Conservation (phyloP, 2,113 vertebrate species). For the Phrynosoma platyrhinos region DNA sequence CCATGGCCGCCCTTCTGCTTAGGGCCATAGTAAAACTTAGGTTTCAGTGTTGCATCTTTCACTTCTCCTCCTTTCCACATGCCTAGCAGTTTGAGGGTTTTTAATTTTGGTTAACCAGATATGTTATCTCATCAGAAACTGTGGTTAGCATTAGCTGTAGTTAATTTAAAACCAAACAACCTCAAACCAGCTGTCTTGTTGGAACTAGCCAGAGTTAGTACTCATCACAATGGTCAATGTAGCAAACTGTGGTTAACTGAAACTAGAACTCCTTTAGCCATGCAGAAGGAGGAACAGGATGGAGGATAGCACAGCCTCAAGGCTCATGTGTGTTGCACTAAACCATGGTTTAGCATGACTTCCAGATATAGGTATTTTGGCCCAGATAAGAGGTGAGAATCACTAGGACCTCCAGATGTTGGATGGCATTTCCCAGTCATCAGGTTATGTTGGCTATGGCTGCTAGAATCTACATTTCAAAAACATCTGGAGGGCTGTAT, state of each 20-base stretch:
- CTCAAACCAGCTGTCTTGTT: background rate
- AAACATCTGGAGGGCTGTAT: too few relatives aligned
- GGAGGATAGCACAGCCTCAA: background rate
- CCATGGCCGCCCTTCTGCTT: too few relatives aligned
- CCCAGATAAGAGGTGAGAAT: too few relatives aligned
- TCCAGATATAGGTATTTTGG: too few relatives aligned
- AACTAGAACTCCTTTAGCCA: background rate
- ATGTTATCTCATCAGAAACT: background rate
- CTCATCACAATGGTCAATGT: background rate
- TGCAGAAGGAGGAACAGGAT: background rate
- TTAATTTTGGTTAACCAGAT: background rate
- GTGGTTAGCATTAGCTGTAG: background rate
- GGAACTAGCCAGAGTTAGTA: background rate
- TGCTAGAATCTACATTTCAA: too few relatives aligned
- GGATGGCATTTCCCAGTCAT: too few relatives aligned
- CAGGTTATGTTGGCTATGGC: too few relatives aligned
- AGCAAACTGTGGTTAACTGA: background rate
- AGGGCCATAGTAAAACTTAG: too few relatives aligned
- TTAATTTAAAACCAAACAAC: background rate
- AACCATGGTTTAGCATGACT: background rate
- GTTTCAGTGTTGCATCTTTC: too few relatives aligned
- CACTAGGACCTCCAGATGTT: too few relatives aligned
- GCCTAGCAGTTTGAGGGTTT: background rate
- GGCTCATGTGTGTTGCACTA: background rate
- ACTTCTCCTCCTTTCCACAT: background rate